Evolutionary conservation across 2,113 vertebrate species (phyloP).

Genomic region (Eretmochelys imbricata): DNA sequence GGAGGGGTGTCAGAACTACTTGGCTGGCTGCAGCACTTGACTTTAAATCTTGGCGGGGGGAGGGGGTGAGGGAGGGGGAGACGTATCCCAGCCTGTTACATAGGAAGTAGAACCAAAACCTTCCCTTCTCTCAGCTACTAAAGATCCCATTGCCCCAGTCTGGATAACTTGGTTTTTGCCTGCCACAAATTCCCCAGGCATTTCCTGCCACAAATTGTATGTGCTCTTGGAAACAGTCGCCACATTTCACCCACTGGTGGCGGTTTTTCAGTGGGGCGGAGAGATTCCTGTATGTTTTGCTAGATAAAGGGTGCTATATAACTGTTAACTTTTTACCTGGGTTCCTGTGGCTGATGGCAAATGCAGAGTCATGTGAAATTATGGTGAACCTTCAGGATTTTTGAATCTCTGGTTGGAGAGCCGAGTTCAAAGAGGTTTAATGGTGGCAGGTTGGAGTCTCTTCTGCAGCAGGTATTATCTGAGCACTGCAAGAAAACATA

Average conservation of each 20-base stretch:
- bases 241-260: neutral
- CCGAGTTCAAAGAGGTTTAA: neutral
- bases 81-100: neutral
- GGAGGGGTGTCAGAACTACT: neutral
- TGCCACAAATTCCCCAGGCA: neutral
- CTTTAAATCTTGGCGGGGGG: neutral
- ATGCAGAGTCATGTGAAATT: neutral
- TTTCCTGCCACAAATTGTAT: neutral
- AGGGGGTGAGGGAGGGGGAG: neutral
- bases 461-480: neutral
- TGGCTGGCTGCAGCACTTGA: fast-evolving
- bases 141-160: neutral
- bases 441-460: neutral
- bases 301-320: neutral
- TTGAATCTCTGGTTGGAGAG: neutral
- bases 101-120: neutral
- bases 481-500: neutral
- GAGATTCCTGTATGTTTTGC: neutral
- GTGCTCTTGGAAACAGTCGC: neutral
- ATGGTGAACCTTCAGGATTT: neutral
- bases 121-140: neutral
- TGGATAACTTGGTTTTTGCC: neutral
- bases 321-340: neutral
- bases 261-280: neutral
- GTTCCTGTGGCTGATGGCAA: neutral